These are phyloP conservation scores for Nasua narica DNA, from an alignment of 2,797 vertebrate genomes.

Conservation along the genomic window DNA sequence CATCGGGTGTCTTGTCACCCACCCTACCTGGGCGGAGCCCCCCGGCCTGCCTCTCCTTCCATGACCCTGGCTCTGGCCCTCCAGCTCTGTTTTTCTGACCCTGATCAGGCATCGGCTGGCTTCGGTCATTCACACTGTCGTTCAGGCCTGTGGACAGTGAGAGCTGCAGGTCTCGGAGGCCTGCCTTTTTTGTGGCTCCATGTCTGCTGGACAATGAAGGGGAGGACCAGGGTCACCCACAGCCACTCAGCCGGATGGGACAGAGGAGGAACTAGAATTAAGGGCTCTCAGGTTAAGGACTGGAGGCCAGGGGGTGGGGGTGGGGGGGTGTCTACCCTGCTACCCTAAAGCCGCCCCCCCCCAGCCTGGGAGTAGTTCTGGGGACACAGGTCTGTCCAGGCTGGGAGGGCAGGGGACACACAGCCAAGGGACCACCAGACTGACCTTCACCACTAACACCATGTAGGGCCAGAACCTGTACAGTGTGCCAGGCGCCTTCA, in stretches of 20 bases:
- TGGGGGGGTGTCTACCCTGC: neutral
- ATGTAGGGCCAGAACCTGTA: fast-evolving
- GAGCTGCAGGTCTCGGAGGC: neutral
- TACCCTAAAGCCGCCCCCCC: neutral
- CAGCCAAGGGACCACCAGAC: fast-evolving
- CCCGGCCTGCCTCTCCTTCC: neutral
- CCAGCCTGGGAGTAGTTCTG: neutral
- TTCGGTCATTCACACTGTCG: neutral
- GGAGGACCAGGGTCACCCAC: fast-evolving
- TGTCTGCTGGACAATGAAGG: neutral
- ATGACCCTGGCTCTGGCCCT: neutral
- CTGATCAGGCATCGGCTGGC: neutral
- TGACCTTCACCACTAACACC: fast-evolving
- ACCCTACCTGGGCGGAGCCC: neutral
- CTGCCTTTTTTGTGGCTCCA: neutral
- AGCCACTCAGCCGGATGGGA: neutral
- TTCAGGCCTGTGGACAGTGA: neutral
- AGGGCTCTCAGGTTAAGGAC: neutral
- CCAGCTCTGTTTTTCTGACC: neutral
- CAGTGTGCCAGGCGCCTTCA: neutral
- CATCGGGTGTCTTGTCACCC: no score
- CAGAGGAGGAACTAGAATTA: neutral
- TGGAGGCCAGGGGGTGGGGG: neutral
- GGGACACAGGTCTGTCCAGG: neutral
- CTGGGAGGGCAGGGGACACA: neutral